Conservation (phyloP, 2,888 invertebrate genomes). For the Lithophane leautieri region DNA sequence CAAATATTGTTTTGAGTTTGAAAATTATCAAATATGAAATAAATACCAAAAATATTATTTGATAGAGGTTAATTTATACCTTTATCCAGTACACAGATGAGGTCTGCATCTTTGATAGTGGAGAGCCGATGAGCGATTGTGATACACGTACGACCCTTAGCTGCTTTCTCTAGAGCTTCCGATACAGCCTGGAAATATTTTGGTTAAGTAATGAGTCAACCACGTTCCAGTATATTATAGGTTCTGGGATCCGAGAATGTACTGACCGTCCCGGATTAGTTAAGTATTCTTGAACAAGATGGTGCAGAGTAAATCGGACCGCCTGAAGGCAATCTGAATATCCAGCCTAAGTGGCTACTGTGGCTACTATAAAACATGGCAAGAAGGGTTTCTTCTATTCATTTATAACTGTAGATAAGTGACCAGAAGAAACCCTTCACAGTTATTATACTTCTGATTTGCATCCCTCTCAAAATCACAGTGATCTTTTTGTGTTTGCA, state of each 20-base stretch:
- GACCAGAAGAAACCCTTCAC: too few species aligned
- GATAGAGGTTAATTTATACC: constrained; percentile 83
- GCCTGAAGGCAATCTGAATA: not conserved
- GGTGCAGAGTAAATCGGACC: too few species aligned
- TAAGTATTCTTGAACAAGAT: not conserved
- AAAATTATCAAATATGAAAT: not conserved
- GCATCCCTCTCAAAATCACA: too few species aligned
- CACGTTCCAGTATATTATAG: not conserved
- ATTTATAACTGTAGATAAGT: too few species aligned
- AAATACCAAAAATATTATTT: not conserved
- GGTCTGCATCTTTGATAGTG: constrained; percentile 95
- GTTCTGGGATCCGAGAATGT: not conserved
- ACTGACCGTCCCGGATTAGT: not conserved
- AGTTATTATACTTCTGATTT: not conserved
- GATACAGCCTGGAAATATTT: constrained; percentile 92
- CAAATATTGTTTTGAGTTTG: not conserved
- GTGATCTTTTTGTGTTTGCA: too few species aligned
- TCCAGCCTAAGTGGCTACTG: not conserved
- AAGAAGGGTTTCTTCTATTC: not conserved
- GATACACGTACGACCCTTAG: constrained; percentile 95
- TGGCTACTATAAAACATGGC: not conserved
- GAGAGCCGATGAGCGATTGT: constrained; percentile 96
- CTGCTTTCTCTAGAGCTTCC: constrained; percentile 95
- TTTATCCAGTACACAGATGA: constrained; percentile 95
- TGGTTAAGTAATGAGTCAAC: not conserved